These are phyloP conservation scores for Trachelus stipa DNA, from an alignment of 2,888 invertebrate species.

Conservation along the genomic window DNA sequence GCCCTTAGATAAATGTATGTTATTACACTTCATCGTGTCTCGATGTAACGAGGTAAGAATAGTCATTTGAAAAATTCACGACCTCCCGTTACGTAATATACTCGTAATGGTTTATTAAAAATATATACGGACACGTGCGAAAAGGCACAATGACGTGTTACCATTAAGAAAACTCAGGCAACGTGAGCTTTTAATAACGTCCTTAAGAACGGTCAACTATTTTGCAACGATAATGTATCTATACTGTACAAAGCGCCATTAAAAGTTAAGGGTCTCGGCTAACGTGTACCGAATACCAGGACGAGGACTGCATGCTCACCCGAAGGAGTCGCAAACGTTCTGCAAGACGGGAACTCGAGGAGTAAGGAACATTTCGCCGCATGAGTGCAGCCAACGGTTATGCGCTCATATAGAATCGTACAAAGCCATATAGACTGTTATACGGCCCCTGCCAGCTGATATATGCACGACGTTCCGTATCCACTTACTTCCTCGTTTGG, in stretches of 20 bases:
- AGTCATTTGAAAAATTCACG: neutral
- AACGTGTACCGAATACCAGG: neutral
- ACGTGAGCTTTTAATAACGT: neutral
- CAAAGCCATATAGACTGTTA: slow-evolving; percentile 50
- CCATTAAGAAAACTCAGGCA: neutral
- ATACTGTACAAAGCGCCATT: neutral
- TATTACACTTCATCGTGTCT: neutral
- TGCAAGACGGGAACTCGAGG: neutral
- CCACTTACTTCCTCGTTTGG: slow-evolving; percentile 53
- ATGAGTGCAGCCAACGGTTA: slow-evolving; percentile 27
- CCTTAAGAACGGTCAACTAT: neutral
- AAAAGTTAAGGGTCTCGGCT: neutral
- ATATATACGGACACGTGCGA: neutral
- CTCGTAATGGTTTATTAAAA: neutral
- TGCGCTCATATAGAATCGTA: slow-evolving; percentile 25
- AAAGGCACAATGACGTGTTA: neutral
- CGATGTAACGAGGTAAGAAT: neutral
- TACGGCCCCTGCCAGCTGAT: slow-evolving; percentile 49
- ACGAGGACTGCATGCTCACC: neutral
- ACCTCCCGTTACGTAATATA: neutral
- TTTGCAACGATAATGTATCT: neutral
- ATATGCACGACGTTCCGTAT: slow-evolving; percentile 48
- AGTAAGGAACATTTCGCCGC: slow-evolving; percentile 26
- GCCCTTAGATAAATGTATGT: neutral
- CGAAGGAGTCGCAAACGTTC: neutral